These are phyloP conservation scores for Dryobotodes eremita DNA, from an alignment of 2,888 invertebrate genomes.

Conservation along the genomic window DNA sequence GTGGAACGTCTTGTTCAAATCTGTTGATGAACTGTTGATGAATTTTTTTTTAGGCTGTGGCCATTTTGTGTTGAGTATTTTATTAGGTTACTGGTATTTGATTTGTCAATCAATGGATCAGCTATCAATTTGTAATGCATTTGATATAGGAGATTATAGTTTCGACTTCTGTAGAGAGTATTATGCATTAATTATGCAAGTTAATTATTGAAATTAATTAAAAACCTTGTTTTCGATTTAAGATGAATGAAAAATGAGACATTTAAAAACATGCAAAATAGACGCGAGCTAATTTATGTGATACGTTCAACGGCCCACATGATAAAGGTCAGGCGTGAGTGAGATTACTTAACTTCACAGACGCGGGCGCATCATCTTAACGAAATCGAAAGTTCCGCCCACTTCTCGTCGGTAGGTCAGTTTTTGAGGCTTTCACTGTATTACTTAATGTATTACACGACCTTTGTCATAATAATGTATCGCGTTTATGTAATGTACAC, in stretches of 20 bases:
- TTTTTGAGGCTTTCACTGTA: conserved; percentile 69
- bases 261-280: conserved; percentile 62
- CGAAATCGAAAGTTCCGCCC: conserved; percentile 85
- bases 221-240: not conserved
- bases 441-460: conserved; percentile 81
- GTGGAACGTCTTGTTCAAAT: conserved; percentile 20
- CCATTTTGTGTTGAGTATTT: not conserved
- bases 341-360: conserved; percentile 72
- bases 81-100: not conserved
- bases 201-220: not conserved
- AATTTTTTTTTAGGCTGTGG: conserved; percentile 4
- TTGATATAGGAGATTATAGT: not conserved
- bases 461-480: conserved; percentile 68
- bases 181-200: too few species aligned
- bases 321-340: conserved; percentile 79
- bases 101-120: not conserved
- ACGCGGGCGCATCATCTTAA: conserved; percentile 72
- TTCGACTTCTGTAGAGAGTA: not conserved
- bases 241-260: conserved; percentile 12
- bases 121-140: not conserved
- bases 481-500: conserved; percentile 68
- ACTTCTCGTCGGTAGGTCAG: conserved; percentile 79
- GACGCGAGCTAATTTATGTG: conserved; percentile 51
- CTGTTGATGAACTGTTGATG: conserved; percentile 17
- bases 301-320: conserved; percentile 61